Conservation (phyloP, 37 sponge, comb jelly and placozoan species). For the Halichondria panicea region DNA sequence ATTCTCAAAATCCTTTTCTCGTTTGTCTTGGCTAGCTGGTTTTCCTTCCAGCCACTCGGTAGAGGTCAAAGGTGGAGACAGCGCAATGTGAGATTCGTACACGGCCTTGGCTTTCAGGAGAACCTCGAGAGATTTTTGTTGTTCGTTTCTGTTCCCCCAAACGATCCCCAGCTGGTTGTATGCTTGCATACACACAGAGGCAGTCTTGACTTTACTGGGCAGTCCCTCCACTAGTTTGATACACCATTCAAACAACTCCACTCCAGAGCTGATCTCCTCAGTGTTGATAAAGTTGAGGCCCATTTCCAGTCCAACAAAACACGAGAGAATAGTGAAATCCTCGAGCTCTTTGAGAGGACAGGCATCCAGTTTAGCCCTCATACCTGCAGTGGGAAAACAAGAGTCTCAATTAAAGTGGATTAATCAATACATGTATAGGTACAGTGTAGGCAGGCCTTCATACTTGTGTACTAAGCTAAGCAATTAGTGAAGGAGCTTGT, state of each 20-base stretch:
- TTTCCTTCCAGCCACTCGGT: constrained; percentile 49
- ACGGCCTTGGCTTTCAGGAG: constrained; percentile 47
- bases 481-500: too few relatives aligned
- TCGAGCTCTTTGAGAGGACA: constrained; percentile 10
- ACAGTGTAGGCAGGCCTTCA: too few relatives aligned
- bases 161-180: constrained; percentile 73
- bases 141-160: constrained; percentile 65
- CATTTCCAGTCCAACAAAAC: constrained; percentile 39
- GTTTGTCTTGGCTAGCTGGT: constrained; percentile 17
- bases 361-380: constrained; percentile 27
- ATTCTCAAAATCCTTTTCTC: constrained; percentile 77
- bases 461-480: too few relatives aligned
- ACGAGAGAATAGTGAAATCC: constrained; percentile 3
- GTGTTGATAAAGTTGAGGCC: constrained; percentile 72
- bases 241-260: constrained; percentile 21
- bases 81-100: constrained; percentile 48
- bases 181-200: constrained; percentile 39
- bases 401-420: too few relatives aligned
- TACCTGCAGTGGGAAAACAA: too few relatives aligned
- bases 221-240: constrained; percentile 12
- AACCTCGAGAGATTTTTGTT: constrained; percentile 61
- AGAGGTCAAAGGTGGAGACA: constrained; percentile 40
- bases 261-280: constrained; percentile 57
- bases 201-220: constrained; percentile 25
- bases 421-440: too few relatives aligned